These are phyloP conservation scores for Myopa tessellatipennis DNA, from an alignment of 2,888 invertebrate species.

Conservation along the genomic window DNA sequence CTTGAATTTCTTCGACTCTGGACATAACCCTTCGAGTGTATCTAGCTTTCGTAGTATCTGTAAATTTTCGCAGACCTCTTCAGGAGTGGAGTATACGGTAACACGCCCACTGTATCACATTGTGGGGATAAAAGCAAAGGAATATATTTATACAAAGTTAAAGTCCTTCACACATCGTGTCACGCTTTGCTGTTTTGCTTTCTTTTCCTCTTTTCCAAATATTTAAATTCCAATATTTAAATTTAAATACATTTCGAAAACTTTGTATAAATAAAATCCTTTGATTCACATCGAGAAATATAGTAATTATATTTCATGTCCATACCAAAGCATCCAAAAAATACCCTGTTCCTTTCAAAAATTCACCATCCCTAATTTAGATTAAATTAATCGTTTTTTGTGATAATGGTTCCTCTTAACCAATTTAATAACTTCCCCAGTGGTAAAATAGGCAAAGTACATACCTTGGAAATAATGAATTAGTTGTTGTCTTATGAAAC, in stretches of 20 bases:
- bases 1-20: conserved; percentile 40
- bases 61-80: conserved; percentile 43
- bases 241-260: conserved; percentile 45
- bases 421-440: conserved; percentile 6
- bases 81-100: conserved; percentile 50
- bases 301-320: conserved; percentile 19
- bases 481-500: background rate
- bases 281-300: conserved; percentile 44
- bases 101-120: conserved; percentile 47
- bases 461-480: background rate
- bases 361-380: background rate
- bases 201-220: background rate
- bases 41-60: conserved; percentile 41
- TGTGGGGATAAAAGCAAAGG: conserved; percentile 56
- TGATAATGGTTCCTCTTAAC: conserved; percentile 6
- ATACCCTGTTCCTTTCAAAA: background rate
- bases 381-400: conserved; percentile 21
- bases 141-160: conserved; percentile 67
- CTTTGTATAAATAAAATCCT: conserved; percentile 67
- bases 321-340: background rate
- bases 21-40: conserved; percentile 43
- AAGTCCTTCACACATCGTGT: conserved; percentile 42
- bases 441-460: background rate
- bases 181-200: background rate
- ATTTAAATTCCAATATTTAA: no score